These are phyloP conservation scores for Platerodrilus igneus DNA, from an alignment of 2,888 invertebrate genomes.

Conservation along the genomic window DNA sequence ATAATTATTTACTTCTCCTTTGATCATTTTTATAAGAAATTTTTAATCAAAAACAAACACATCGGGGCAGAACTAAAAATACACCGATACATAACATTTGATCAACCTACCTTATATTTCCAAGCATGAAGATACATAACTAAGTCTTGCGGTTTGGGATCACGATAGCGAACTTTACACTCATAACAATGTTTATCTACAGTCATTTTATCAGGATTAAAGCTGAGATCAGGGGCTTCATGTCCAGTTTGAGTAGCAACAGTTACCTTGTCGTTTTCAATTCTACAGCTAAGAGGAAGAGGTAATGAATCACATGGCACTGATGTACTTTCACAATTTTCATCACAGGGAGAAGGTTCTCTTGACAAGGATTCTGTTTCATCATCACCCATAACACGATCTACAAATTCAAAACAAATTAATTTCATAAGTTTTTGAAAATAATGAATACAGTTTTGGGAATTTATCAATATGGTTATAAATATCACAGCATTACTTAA, in stretches of 20 bases:
- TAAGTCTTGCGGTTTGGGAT: slow-evolving; percentile 86
- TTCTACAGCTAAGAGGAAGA: slow-evolving; percentile 46
- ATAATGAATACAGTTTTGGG: too few species aligned
- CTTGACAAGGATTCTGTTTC: slow-evolving; percentile 62
- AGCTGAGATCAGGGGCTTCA: slow-evolving; percentile 63
- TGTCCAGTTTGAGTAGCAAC: slow-evolving; percentile 85
- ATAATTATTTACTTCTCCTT: too few species aligned
- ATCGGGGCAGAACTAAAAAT: too few species aligned
- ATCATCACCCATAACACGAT: slow-evolving; percentile 54
- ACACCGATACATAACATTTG: slow-evolving; percentile 9
- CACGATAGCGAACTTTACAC: slow-evolving; percentile 86
- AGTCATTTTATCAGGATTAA: slow-evolving; percentile 67
- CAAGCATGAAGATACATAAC: slow-evolving; percentile 96
- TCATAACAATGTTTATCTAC: slow-evolving; percentile 87
- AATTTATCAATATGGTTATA: too few species aligned
- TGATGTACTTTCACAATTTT: slow-evolving; percentile 46
- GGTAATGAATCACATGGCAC: slow-evolving; percentile 40
- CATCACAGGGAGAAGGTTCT: slow-evolving; percentile 69
- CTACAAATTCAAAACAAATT: slow-evolving; percentile 32
- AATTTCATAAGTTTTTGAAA: too few species aligned
- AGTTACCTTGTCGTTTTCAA: slow-evolving; percentile 56
- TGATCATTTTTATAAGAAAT: too few species aligned
- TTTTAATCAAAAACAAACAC: too few species aligned
- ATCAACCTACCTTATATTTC: slow-evolving; percentile 81
- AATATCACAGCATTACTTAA: too few species aligned